These are phyloP conservation scores for Drosophila colorata DNA, from an alignment of 2,888 invertebrate species.

Conservation along the genomic window DNA sequence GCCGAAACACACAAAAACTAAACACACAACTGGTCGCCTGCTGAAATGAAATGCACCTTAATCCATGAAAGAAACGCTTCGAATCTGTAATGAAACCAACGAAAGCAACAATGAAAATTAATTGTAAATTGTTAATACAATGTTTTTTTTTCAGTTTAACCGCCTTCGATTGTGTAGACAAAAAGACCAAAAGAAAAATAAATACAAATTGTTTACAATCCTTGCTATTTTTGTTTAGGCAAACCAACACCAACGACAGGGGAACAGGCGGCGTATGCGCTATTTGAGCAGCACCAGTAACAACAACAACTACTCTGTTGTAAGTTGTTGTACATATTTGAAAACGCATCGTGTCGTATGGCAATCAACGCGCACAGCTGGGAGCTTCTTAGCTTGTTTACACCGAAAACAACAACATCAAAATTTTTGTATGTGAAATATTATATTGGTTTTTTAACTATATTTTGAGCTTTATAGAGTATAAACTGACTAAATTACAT, in stretches of 20 bases:
- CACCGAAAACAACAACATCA: slow-evolving; percentile 29
- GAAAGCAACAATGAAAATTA: slow-evolving; percentile 55
- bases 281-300: slow-evolving; percentile 34
- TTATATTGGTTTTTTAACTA: slow-evolving; percentile 11
- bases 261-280: slow-evolving; percentile 59
- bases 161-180: slow-evolving; percentile 38
- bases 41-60: slow-evolving; percentile 59
- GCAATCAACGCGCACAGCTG: slow-evolving; percentile 79
- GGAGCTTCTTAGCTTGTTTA: slow-evolving; percentile 73
- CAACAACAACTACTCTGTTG: slow-evolving; percentile 28
- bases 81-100: slow-evolving; percentile 69
- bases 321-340: slow-evolving; percentile 56
- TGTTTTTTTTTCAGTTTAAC: slow-evolving; percentile 20
- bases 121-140: slow-evolving; percentile 52
- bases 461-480: not conserved
- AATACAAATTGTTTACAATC: slow-evolving; percentile 63
- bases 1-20: slow-evolving; percentile 26
- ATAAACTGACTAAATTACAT: not conserved
- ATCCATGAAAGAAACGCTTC: slow-evolving; percentile 55
- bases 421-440: slow-evolving; percentile 36
- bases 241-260: slow-evolving; percentile 18
- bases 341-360: slow-evolving; percentile 78
- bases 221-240: slow-evolving; percentile 60
- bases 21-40: slow-evolving; percentile 43
- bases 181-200: not conserved